Conservation (phyloP, 2,113 vertebrate species). For the Echinops telfairi region DNA sequence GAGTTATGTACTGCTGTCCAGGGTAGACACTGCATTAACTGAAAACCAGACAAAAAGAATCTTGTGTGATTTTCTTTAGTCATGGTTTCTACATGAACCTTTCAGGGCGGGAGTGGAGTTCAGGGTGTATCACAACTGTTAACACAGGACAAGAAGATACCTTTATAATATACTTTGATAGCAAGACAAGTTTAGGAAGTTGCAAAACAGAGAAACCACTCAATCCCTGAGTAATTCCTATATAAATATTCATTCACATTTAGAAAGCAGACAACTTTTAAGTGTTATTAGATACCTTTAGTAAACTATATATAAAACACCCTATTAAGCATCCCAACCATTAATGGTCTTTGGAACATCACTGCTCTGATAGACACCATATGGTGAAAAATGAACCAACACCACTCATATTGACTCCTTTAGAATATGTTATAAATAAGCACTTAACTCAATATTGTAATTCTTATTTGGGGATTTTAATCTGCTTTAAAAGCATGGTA, state of each 20-base stretch:
- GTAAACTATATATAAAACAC: slow-evolving; percentile 32
- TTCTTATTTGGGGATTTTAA: slow-evolving; percentile 46
- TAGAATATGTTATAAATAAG: slow-evolving; percentile 45
- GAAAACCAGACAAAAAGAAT: background rate
- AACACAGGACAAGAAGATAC: slow-evolving; percentile 37
- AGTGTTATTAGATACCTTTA: slow-evolving; percentile 50
- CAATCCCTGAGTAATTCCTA: slow-evolving; percentile 41
- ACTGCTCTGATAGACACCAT: background rate
- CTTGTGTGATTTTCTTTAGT: background rate
- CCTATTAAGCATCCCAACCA: slow-evolving; percentile 43
- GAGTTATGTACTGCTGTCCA: background rate
- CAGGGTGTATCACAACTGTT: background rate
- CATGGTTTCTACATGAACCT: background rate
- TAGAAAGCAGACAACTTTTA: background rate
- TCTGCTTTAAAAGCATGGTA: slow-evolving; percentile 11
- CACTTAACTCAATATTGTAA: slow-evolving; percentile 12
- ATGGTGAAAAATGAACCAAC: slow-evolving; percentile 54
- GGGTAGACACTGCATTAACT: background rate
- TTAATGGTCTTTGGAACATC: background rate
- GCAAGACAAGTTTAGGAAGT: background rate
- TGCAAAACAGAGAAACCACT: slow-evolving; percentile 38
- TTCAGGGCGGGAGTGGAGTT: fast-evolving
- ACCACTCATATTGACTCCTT: background rate
- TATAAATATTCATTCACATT: slow-evolving; percentile 45
- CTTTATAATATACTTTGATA: slow-evolving; percentile 36